These are phyloP conservation scores for Pristionchus mayeri DNA, from an alignment of 2,888 invertebrate genomes.

Conservation along the genomic window DNA sequence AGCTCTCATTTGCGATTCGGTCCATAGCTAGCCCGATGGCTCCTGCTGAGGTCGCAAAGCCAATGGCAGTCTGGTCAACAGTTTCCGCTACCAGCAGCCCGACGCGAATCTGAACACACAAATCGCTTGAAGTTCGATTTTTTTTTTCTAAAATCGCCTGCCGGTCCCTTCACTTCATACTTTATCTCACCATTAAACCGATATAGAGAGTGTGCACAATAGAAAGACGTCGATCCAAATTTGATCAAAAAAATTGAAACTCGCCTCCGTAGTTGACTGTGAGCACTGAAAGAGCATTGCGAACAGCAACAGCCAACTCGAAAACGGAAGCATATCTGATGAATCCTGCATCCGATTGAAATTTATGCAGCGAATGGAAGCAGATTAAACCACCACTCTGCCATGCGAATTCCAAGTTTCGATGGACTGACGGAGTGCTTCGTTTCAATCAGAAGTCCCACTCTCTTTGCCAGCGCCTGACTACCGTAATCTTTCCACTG, in stretches of 20 bases:
- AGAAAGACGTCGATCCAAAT: no score
- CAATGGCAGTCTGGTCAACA: slow-evolving; percentile 53
- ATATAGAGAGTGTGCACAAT: no score
- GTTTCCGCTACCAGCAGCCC: slow-evolving; percentile 71
- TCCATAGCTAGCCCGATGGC: slow-evolving; percentile 65
- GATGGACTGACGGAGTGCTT: neutral
- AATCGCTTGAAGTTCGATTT: neutral
- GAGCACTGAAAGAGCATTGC: neutral
- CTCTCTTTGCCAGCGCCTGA: neutral
- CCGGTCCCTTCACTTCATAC: no score
- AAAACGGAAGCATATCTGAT: neutral
- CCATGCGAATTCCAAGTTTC: slow-evolving; percentile 11
- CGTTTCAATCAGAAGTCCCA: slow-evolving; percentile 33
- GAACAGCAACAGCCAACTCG: neutral
- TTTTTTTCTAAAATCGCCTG: no score
- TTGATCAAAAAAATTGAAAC: no score
- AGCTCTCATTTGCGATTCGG: slow-evolving; percentile 57
- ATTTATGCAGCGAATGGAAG: neutral
- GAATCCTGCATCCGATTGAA: no score
- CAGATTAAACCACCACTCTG: neutral
- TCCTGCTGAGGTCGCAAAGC: slow-evolving; percentile 59
- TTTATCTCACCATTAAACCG: no score
- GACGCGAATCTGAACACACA: slow-evolving; percentile 87
- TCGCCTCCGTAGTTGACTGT: neutral
- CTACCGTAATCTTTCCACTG: no score